Percentiles rank a stretch among this genome's conserved stretches.
Conservation (phyloP, 1,140 invertebrate genomes). For the Drosophila takahashii region DNA sequence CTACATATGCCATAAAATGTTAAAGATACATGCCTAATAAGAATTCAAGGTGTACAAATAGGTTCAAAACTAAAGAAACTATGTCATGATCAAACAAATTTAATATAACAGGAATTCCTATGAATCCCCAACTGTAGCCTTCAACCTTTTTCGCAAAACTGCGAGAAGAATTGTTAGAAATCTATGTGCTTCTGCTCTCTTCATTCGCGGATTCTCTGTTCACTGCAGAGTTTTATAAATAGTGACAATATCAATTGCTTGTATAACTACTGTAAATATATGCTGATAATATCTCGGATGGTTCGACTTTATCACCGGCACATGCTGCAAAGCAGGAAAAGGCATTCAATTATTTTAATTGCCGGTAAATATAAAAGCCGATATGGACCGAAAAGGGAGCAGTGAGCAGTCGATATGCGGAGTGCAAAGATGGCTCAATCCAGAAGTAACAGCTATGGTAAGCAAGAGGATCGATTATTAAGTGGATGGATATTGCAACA, state of each 20-base stretch:
- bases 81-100: too few species aligned
- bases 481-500: background rate
- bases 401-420: slow-evolving; percentile 39
- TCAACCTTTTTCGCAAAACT: too few species aligned
- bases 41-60: too few species aligned
- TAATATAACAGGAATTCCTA: too few species aligned
- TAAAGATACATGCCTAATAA: too few species aligned
- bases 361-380: slow-evolving; percentile 66
- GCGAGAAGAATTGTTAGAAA: background rate
- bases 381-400: slow-evolving; percentile 20
- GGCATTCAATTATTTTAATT: slow-evolving; percentile 73
- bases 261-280: slow-evolving; percentile 43
- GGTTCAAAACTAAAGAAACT: too few species aligned
- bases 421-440: slow-evolving; percentile 51
- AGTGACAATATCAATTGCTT: slow-evolving; percentile 30
- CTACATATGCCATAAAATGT: too few species aligned
- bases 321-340: slow-evolving; percentile 30
- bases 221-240: slow-evolving; percentile 23
- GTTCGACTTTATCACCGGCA: slow-evolving; percentile 47
- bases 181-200: slow-evolving; percentile 4
- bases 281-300: slow-evolving; percentile 44
- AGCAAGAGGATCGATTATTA: background rate
- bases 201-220: slow-evolving; percentile 1
- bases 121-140: too few species aligned
- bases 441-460: slow-evolving; percentile 41